Evolutionary conservation across 35 echinoderm and acorn worm genomes (phyloP).

Genomic region (Acanthaster planci): DNA sequence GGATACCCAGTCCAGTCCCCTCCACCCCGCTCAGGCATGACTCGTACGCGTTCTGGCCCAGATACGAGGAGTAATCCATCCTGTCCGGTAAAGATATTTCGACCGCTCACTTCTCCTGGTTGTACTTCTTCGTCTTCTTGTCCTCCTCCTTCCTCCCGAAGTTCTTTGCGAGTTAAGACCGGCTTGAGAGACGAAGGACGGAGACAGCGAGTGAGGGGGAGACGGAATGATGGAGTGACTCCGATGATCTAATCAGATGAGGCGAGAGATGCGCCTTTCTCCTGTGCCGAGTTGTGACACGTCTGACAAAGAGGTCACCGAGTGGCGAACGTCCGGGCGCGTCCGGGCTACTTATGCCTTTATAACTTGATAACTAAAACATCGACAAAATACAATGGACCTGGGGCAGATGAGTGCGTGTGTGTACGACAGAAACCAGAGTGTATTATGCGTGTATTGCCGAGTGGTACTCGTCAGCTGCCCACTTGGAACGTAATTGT

Average conservation of each 20-base stretch:
- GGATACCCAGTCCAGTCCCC: constrained; percentile 81
- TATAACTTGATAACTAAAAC: constrained; percentile 27
- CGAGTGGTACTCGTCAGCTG: neutral
- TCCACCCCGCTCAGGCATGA: constrained; percentile 95
- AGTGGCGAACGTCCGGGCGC: constrained; percentile 15
- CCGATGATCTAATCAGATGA: constrained; percentile 59
- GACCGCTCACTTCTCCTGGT: neutral
- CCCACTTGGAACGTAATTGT: constrained; percentile 18
- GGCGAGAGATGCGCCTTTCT: constrained; percentile 48
- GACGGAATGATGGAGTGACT: constrained; percentile 23
- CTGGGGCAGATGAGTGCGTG: neutral
- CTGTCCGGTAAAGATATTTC: constrained; percentile 36
- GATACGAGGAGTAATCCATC: constrained; percentile 99
- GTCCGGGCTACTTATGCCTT: constrained; percentile 21
- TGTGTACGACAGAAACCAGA: neutral
- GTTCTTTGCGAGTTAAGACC: neutral
- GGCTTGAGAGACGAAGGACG: neutral
- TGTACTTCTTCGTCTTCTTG: too few relatives aligned
- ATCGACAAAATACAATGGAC: neutral
- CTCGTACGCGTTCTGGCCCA: constrained; percentile 98
- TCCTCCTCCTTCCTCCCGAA: neutral
- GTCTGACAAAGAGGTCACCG: constrained; percentile 23
- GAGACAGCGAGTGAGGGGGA: constrained; percentile 23
- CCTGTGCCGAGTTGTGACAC: constrained; percentile 24
- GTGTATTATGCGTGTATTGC: neutral